These are phyloP conservation scores for Paradoxurus hermaphroditus DNA, from an alignment of 2,113 vertebrate species.

Conservation along the genomic window DNA sequence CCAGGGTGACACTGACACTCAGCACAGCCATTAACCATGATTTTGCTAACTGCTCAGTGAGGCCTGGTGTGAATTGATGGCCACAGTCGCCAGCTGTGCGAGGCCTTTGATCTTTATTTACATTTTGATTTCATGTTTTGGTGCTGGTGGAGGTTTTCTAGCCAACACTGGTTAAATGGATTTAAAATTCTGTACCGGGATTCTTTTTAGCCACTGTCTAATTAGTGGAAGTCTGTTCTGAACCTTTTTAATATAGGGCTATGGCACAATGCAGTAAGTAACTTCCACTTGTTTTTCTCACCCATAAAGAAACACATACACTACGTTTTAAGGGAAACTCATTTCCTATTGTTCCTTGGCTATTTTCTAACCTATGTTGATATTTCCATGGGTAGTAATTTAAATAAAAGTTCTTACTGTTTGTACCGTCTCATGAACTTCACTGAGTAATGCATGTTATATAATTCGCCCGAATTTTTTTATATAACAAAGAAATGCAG, in stretches of 20 bases:
- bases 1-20: conserved; percentile 54
- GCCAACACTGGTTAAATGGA: not conserved
- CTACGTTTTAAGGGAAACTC: not conserved
- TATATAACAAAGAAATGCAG: not conserved
- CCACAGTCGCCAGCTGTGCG: conserved; percentile 61
- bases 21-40: conserved; percentile 53
- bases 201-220: not conserved
- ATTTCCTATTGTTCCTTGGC: not conserved
- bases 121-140: conserved; percentile 65
- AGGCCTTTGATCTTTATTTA: conserved; percentile 78
- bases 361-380: not conserved
- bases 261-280: not conserved
- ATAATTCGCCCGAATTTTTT: not conserved
- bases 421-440: not conserved
- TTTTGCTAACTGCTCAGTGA: conserved; percentile 57
- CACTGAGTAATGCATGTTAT: not conserved
- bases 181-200: conserved; percentile 18
- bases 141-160: conserved; percentile 47
- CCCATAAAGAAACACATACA: not conserved
- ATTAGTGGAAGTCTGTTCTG: conserved; percentile 2
- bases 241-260: not conserved
- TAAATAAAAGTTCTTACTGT: not conserved
- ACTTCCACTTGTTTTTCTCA: not conserved
- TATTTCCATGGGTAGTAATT: not conserved
- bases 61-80: conserved; percentile 64